Base-by-base conservation (phyloP, 2,113 vertebrate genomes). In the Alces alces region DNA sequence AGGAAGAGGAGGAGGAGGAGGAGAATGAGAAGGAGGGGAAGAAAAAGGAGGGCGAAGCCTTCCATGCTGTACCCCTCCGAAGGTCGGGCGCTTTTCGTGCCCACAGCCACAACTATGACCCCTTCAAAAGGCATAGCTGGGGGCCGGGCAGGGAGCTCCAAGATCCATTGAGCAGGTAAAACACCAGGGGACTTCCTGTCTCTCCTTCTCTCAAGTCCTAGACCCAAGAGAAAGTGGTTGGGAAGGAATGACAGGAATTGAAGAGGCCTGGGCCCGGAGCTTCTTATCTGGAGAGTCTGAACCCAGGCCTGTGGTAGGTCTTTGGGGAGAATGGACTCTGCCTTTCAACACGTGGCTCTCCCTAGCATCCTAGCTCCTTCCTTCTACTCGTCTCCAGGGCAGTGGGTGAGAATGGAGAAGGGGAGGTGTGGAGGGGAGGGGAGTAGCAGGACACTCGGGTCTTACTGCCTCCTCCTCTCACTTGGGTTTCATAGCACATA, bases 51-150 rank as follows among this genome's bases (percentile, higher is more conserved):
- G 91, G 76, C 19, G 91, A 80, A 17, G 60, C 2, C 0, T 43
- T 61, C 28, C 45, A 21, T 0, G 57, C 57, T 2, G 98, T 98
- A 14, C 57, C 94, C 0, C 58, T 98, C 91, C 93, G 97, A 30
- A 70, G 98, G 19, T 9, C 60, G 0, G 78, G 98, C 17, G 95
- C 96, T 14, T 91, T 97, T 82, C 88, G 98, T 2, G 19, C 95
- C 86, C 95, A 97, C 11, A 0, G 89, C 36, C 89, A 93, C 45
- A 25, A 73, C 8, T 93, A 85, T 0, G 99, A 99, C 47, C 95
- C 98, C 1, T 99, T 99, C 98, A 99, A 99, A 30, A 97, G 99
- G 88, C 99, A 99, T 79, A 99, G 99, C 90, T 99, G 99, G 99
- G 99, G 99, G 52, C 99, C 99, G 0, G 99, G 98, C 5, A 98